Percentiles rank a stretch among this genome's conserved stretches.
Conservation (phyloP, 2,113 vertebrate genomes). For the Herpetotheres cachinnans region DNA sequence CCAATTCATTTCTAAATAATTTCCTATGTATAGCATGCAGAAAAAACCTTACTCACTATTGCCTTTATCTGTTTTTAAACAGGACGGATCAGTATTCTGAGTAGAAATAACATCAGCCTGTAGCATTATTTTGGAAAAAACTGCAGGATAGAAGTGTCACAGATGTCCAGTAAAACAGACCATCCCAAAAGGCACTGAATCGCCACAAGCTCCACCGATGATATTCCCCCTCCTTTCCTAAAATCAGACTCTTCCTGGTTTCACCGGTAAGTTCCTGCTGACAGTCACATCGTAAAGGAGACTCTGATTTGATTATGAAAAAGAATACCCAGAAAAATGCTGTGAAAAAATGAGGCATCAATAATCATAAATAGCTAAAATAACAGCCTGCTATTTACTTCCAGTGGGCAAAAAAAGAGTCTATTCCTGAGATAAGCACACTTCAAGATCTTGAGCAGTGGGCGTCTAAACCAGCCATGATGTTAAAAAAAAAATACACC, state of each 20-base stretch:
- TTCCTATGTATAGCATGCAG: rapidly evolving
- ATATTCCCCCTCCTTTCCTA: background rate
- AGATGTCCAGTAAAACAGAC: background rate
- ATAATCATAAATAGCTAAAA: background rate
- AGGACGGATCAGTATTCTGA: background rate
- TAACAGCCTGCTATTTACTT: background rate
- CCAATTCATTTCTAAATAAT: background rate
- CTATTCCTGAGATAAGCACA: background rate
- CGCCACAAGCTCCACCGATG: background rate
- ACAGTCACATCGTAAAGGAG: background rate
- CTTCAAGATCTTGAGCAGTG: background rate
- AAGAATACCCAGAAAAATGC: background rate
- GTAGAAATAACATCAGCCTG: background rate
- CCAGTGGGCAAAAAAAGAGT: background rate
- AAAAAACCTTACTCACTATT: background rate
- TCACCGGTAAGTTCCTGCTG: background rate
- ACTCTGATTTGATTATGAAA: background rate
- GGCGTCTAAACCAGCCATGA: background rate
- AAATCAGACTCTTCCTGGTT: background rate
- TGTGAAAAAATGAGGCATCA: background rate
- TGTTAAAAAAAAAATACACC: too few species aligned
- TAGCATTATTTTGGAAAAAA: background rate
- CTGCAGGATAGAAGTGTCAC: background rate
- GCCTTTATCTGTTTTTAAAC: background rate
- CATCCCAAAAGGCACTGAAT: background rate